These are phyloP conservation scores for Dasyprocta punctata DNA, from an alignment of 2,113 vertebrate species.

Conservation along the genomic window DNA sequence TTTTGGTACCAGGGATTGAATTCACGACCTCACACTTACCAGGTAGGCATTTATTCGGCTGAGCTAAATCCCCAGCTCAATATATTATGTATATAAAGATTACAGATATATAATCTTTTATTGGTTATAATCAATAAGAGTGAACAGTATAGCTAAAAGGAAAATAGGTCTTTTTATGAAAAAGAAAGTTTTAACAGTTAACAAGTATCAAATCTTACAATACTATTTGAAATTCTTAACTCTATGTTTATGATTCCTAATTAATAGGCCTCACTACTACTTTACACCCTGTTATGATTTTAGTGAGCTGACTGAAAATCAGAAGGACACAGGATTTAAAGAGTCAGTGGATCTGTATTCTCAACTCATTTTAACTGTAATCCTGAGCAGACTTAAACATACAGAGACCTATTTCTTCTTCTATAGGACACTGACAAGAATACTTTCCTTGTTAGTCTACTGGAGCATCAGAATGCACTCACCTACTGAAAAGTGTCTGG, in stretches of 20 bases:
- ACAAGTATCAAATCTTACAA: background rate
- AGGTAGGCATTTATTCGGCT: too few relatives aligned
- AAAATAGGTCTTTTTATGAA: conserved; percentile 19
- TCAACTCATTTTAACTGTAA: background rate
- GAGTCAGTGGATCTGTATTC: background rate
- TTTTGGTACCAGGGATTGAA: too few relatives aligned
- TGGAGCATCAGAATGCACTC: background rate
- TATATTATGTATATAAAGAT: too few relatives aligned
- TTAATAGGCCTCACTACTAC: background rate
- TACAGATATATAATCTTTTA: background rate
- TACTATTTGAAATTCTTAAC: background rate
- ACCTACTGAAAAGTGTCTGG: background rate
- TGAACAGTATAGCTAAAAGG: background rate
- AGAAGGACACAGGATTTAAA: background rate
- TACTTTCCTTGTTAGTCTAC: background rate
- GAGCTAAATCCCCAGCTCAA: too few relatives aligned
- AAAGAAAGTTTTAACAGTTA: background rate
- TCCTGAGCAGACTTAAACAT: background rate
- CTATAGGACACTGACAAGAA: background rate
- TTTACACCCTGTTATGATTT: background rate
- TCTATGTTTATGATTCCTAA: background rate
- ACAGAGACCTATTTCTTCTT: background rate
- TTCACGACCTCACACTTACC: too few relatives aligned
- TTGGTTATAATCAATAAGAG: background rate
- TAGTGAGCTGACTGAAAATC: background rate